Percentiles rank a stretch among this genome's conserved stretches.
phyloP scores from a whole-genome alignment of 2,113 vertebrate species.

The Tragelaphus imberbis region DNA sequence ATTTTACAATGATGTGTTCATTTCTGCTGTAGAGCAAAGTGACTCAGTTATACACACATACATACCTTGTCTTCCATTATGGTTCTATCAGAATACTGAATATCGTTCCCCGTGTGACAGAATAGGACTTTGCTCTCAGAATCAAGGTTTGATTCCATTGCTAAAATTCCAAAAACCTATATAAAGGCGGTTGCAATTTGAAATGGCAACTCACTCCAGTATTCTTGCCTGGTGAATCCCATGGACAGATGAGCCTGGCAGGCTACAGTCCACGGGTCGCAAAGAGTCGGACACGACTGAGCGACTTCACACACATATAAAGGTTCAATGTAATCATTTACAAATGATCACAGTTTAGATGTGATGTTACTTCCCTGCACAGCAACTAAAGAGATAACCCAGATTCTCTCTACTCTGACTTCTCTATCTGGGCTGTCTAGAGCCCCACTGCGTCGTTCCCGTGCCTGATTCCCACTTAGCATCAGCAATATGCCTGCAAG shows the following conservation, averaged over 20 bases:
- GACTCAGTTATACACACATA: background rate
- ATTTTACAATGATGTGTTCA: background rate
- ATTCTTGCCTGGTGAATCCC: no score
- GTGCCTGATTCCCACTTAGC: slow-evolving; percentile 74
- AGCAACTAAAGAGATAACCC: background rate
- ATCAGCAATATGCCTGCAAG: background rate
- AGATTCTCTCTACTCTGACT: background rate
- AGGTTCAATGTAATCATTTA: slow-evolving; percentile 11
- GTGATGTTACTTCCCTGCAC: background rate
- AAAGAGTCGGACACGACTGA: no score
- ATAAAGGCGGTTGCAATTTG: background rate
- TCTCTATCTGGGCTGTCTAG: slow-evolving; percentile 79
- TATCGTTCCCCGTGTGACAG: background rate
- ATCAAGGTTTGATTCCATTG: background rate
- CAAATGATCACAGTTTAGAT: background rate
- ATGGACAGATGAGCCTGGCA: no score
- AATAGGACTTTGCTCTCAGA: background rate
- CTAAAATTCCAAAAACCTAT: background rate
- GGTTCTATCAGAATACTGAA: background rate
- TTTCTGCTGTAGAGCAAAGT: background rate
- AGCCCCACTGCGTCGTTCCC: slow-evolving; percentile 81
- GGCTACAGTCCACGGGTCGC: no score
- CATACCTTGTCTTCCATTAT: background rate
- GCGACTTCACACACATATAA: background rate
- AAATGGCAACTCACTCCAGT: no score